Conservation (phyloP, 2,797 vertebrate species). For the Allobates femoralis region DNA sequence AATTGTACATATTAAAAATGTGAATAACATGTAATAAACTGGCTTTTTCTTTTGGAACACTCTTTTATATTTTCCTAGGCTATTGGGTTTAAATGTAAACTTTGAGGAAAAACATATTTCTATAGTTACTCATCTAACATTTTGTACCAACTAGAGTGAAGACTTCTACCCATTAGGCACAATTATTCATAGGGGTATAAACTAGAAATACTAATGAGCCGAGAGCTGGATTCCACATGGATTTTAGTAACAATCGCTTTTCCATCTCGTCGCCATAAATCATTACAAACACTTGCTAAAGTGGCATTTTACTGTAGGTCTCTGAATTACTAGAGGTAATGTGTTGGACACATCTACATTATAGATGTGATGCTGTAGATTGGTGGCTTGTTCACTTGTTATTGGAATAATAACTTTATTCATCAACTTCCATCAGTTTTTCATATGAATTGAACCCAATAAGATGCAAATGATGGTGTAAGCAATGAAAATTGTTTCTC, state of each 20-base stretch:
- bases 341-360: too few species aligned
- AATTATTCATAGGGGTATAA: background rate
- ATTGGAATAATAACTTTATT: too few species aligned
- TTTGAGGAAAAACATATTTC: background rate
- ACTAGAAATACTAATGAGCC: background rate
- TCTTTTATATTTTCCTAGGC: too few species aligned
- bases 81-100: background rate
- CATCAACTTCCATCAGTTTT: too few species aligned
- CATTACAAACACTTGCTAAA: background rate
- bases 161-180: background rate
- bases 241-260: background rate
- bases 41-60: too few species aligned
- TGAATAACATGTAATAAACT: too few species aligned
- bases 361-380: too few species aligned
- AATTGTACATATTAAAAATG: background rate
- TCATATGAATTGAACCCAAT: too few species aligned
- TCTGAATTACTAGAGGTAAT: background rate
- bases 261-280: background rate
- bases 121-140: background rate
- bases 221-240: background rate
- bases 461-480: too few species aligned
- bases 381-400: too few species aligned
- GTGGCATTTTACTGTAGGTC: background rate
- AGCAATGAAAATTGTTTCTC: too few species aligned
- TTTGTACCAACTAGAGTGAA: background rate